These are phyloP conservation scores for Heliconius hewitsoni DNA, from an alignment of 1,140 invertebrate genomes.

Conservation along the genomic window DNA sequence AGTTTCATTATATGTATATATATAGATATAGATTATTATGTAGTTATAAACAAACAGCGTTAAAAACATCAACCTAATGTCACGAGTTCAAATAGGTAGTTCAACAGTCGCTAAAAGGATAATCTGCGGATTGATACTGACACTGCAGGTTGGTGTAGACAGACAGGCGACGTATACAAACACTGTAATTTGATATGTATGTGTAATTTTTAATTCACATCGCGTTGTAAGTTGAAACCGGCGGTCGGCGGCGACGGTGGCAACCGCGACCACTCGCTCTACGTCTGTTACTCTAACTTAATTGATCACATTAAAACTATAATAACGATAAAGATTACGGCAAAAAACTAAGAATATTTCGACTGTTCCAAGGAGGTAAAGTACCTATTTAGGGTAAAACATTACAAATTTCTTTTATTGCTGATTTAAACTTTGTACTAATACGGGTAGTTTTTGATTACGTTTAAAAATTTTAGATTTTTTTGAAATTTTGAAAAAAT, in stretches of 20 bases:
- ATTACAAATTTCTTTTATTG: too few relatives aligned
- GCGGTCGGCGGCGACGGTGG: constrained; percentile 49
- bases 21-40: too few relatives aligned
- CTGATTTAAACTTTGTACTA: too few relatives aligned
- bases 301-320: constrained; percentile 23
- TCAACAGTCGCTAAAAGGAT: constrained; percentile 22
- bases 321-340: not conserved
- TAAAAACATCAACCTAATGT: constrained; percentile 27
- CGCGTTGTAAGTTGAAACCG: constrained; percentile 52
- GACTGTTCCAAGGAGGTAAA: too few relatives aligned
- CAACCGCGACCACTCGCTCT: constrained; percentile 51
- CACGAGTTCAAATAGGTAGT: constrained; percentile 17
- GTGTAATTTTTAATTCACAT: constrained; percentile 58
- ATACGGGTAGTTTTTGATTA: too few relatives aligned
- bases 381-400: too few relatives aligned
- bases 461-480: too few relatives aligned
- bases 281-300: constrained; percentile 30
- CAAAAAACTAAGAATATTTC: not conserved
- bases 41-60: constrained; percentile 19
- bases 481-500: too few relatives aligned
- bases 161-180: constrained; percentile 35
- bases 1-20: too few relatives aligned
- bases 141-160: constrained; percentile 32
- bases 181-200: constrained; percentile 28
- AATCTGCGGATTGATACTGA: constrained; percentile 20